Evolutionary conservation across 2,888 invertebrate genomes (phyloP).

Genomic region (Pterostichus madidus): DNA sequence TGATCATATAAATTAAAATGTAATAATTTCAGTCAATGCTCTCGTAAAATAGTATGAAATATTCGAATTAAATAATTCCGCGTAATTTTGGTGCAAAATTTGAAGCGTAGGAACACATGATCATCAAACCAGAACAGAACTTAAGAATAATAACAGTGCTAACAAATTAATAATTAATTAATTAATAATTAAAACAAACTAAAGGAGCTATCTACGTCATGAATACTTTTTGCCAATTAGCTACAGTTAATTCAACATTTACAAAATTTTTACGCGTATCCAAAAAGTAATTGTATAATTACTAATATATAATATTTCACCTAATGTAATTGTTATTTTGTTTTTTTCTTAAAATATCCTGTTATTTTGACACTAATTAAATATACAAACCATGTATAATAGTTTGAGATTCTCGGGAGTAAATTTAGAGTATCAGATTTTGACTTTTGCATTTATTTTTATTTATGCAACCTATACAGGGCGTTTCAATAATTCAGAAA

Average conservation of each 20-base stretch:
- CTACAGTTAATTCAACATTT: neutral
- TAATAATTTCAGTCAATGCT: no score
- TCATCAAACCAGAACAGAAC: neutral
- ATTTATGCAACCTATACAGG: no score
- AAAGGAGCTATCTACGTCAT: neutral
- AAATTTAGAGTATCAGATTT: no score
- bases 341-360: no score
- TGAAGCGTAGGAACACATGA: neutral
- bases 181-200: neutral
- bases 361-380: no score
- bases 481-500: no score
- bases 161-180: slow-evolving; percentile 2
- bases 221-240: neutral
- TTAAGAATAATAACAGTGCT: neutral
- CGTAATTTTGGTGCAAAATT: neutral
- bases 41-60: neutral
- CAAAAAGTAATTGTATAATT: neutral
- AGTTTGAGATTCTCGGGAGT: no score
- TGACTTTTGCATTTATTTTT: no score
- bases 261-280: neutral
- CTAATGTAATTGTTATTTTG: no score
- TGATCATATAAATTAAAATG: no score
- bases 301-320: no score
- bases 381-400: no score
- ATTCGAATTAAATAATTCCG: neutral